Conservation (phyloP, 2,797 vertebrate genomes). For the Loris lydekkerianus region DNA sequence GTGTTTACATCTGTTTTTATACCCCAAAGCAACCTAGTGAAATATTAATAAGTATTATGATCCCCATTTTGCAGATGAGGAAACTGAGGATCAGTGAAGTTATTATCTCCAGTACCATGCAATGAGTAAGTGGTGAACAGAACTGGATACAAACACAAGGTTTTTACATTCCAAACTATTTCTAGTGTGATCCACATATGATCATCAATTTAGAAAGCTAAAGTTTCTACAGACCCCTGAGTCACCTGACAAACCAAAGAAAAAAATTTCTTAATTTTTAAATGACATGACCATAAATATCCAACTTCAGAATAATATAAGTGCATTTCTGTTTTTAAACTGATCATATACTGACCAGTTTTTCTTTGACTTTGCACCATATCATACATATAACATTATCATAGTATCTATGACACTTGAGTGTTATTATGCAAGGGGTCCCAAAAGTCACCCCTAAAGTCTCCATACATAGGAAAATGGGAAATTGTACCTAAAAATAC, state of each 20-base stretch:
- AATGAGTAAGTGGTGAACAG: background rate
- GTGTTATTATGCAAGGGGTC: background rate
- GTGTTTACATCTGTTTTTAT: background rate
- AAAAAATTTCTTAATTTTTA: background rate
- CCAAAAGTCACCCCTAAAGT: no score
- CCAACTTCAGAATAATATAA: background rate
- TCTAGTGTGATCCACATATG: background rate
- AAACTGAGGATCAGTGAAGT: background rate
- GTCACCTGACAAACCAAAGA: background rate
- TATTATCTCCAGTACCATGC: background rate
- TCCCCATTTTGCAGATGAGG: background rate
- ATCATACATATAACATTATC: background rate
- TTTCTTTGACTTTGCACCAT: background rate
- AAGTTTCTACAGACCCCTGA: background rate
- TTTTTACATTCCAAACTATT: background rate
- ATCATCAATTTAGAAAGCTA: background rate
- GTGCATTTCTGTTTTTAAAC: background rate
- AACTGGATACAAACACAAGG: background rate
- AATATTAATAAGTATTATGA: background rate
- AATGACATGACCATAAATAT: background rate
- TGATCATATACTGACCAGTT: background rate
- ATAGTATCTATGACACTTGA: background rate
- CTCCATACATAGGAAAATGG: no score
- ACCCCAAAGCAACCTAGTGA: background rate
- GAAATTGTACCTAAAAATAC: no score